These are phyloP conservation scores for Romanogobio albipinnatus DNA, from an alignment of 2,113 vertebrate species.

Conservation along the genomic window DNA sequence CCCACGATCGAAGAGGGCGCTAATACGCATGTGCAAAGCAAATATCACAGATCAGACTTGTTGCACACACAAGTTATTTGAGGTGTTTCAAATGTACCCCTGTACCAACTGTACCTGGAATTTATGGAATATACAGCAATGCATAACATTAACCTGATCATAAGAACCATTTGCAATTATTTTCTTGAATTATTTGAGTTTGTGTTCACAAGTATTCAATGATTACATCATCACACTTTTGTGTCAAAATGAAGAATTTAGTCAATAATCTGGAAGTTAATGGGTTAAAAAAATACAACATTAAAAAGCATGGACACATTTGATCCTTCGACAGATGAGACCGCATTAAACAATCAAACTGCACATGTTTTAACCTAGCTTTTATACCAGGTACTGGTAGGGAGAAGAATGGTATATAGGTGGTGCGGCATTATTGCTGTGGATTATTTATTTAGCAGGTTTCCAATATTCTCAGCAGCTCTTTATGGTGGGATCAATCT, in stretches of 20 bases:
- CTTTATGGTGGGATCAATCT: constrained; percentile 48
- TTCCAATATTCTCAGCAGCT: constrained; percentile 42
- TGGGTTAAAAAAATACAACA: background rate
- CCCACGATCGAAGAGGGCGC: too few species aligned
- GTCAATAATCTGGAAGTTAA: background rate
- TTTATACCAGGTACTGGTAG: constrained; percentile 33
- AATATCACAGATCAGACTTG: too few species aligned
- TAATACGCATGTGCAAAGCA: too few species aligned
- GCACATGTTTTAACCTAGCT: background rate
- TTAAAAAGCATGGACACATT: background rate
- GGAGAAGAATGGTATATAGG: background rate
- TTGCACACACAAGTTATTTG: too few species aligned
- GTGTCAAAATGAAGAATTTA: background rate
- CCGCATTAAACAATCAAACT: constrained; percentile 9
- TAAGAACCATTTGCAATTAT: too few species aligned
- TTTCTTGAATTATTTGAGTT: too few species aligned
- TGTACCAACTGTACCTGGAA: too few species aligned
- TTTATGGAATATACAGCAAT: too few species aligned
- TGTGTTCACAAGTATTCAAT: background rate
- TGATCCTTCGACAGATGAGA: background rate
- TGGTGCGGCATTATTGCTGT: constrained; percentile 24
- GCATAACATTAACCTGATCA: too few species aligned
- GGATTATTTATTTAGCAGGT: constrained; percentile 54
- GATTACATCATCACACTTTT: background rate
- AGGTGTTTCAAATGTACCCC: too few species aligned